phyloP scores from a whole-genome alignment of 1,140 invertebrate species.

The Drosophila pseudoananassae region DNA sequence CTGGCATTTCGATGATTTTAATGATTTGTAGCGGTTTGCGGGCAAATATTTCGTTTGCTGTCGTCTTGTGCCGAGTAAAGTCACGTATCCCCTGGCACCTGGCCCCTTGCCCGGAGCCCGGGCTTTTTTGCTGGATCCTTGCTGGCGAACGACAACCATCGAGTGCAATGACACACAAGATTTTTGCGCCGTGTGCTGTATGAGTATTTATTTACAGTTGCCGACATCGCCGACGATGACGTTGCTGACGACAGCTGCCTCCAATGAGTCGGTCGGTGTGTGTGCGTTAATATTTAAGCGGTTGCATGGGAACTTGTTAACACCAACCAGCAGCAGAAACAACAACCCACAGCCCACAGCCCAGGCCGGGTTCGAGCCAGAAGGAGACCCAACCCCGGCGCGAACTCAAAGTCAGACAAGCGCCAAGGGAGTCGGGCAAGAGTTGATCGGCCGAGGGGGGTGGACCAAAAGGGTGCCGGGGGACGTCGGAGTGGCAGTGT shows the following conservation, averaged over 20 bases:
- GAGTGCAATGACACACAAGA: slow-evolving; percentile 80
- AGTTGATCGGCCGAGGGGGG: background rate
- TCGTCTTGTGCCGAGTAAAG: slow-evolving; percentile 38
- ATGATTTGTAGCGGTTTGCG: slow-evolving; percentile 73
- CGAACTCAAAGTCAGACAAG: slow-evolving; percentile 40
- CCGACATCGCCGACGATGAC: slow-evolving; percentile 48
- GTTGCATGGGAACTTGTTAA: slow-evolving; percentile 81
- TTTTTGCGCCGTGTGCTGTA: slow-evolving; percentile 68
- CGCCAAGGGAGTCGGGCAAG: slow-evolving; percentile 38
- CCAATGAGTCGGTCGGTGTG: slow-evolving; percentile 34
- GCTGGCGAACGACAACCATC: slow-evolving; percentile 38
- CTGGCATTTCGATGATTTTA: slow-evolving; percentile 75
- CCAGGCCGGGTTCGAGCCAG: slow-evolving; percentile 27
- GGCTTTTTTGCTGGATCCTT: slow-evolving; percentile 7
- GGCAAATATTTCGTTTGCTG: slow-evolving; percentile 59
- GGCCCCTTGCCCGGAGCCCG: background rate
- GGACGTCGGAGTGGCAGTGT: background rate
- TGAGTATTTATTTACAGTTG: slow-evolving; percentile 82
- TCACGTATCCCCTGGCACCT: slow-evolving; percentile 1
- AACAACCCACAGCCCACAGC: slow-evolving; percentile 14
- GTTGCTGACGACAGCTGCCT: slow-evolving; percentile 50
- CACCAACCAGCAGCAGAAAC: slow-evolving; percentile 60
- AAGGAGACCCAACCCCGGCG: slow-evolving; percentile 20
- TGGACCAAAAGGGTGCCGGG: slow-evolving; percentile 8
- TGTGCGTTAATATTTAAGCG: slow-evolving; percentile 80